Evolutionary conservation across 2,888 invertebrate species (phyloP), one percentile per base, ranked within the genome.

Genomic region (Nymphalis c-album): DNA sequence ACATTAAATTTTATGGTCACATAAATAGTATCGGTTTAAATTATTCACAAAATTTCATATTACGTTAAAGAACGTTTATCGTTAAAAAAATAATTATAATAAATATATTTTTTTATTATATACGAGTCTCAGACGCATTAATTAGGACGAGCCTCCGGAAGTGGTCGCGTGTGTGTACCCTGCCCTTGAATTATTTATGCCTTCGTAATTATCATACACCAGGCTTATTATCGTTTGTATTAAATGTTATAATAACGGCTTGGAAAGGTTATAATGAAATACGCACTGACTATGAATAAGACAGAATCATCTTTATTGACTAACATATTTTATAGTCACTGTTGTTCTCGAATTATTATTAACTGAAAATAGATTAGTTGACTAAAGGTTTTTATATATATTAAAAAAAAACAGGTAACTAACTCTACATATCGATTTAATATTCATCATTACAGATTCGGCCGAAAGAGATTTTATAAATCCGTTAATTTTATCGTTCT

Each of bases 171-270:
- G 91, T 91, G 91, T 87, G 81, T 83, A 82, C 81, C 85, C 77
- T 86, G 80, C 82, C 87, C 86, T 88, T 91, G 91, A 90, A 92
- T 92, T 91, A 92, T 92, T 91, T 91, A 91, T 91, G 87, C 85
- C 84, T 90, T 90, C 90, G 85, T 89, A 89, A 91, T 91, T 90
- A 91, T 89, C 85, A 88, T 88, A 87, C 87, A 86, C 80, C 79
- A 79, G 83, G 81, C 88, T 91, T 85, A 91, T 91, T 90, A 90
- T 89, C 85, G 87, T 90, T 89, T 84, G 88, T 89, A 90, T 88
- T 87, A 89, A 70, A 90, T 87, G 84, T 89, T 88, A 85, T 88
- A 87, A 88, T 87, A 89, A 88, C 85, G 84, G 84, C 80, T 46
- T 60, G n/a, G 20, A 60, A 59, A 69, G 64, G 61, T 66, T 66